A percentile compares a stretch with the other conserved stretches of the same genome.
phyloP scores from a whole-genome alignment of 2,888 invertebrate species.

The Muscina levida region DNA sequence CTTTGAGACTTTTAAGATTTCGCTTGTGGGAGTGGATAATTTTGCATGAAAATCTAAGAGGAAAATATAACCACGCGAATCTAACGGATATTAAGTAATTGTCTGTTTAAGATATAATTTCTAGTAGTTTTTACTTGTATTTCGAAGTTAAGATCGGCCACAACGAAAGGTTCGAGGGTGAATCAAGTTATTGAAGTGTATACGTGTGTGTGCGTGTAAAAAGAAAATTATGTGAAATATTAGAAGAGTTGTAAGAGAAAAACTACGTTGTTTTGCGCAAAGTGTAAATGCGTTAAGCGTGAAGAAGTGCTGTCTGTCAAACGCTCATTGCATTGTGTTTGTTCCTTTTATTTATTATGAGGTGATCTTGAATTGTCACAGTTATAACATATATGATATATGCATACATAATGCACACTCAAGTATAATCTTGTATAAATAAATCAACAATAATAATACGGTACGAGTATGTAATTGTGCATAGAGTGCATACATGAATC shows the following conservation, averaged over 20 bases:
- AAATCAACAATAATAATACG: neutral
- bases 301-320: too few relatives aligned
- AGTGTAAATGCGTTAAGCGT: slow-evolving; percentile 52
- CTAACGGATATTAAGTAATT: slow-evolving; percentile 61
- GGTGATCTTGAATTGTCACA: slow-evolving; percentile 36
- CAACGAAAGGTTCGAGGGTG: neutral
- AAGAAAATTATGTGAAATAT: slow-evolving; percentile 21
- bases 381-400: slow-evolving; percentile 1
- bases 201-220: slow-evolving; percentile 8
- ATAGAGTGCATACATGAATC: neutral
- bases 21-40: slow-evolving; percentile 58
- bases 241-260: slow-evolving; percentile 24
- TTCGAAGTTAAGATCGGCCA: slow-evolving; percentile 28
- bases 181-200: neutral
- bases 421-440: neutral
- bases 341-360: slow-evolving; percentile 4
- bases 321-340: slow-evolving; percentile 10
- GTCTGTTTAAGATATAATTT: slow-evolving; percentile 10
- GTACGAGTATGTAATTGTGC: neutral
- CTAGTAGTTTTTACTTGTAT: neutral
- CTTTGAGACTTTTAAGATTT: neutral
- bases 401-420: neutral
- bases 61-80: slow-evolving; percentile 37
- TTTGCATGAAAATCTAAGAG: slow-evolving; percentile 43
- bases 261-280: neutral